Evolutionary conservation across 2,113 vertebrate species (phyloP).

Genomic region (Carlito syrichta): DNA sequence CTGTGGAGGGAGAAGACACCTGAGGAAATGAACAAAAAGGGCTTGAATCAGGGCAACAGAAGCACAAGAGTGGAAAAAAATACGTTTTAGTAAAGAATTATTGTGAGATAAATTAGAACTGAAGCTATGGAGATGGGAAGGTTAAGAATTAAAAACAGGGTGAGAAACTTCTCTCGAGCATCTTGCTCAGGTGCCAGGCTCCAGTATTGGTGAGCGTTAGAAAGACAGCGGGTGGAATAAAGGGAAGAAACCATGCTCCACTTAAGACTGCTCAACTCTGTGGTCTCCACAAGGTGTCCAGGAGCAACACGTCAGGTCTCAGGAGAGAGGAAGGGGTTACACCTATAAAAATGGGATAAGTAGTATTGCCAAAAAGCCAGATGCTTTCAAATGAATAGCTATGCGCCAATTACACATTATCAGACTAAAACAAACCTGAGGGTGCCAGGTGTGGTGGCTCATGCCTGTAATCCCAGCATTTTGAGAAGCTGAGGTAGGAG

Average conservation of each 20-base stretch:
- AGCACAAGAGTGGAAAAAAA: neutral
- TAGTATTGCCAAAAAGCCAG: neutral
- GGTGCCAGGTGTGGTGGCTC: too few species aligned
- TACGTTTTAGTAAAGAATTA: neutral
- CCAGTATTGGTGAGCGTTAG: neutral
- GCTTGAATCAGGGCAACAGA: neutral
- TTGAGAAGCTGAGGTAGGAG: too few species aligned
- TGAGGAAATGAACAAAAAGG: neutral
- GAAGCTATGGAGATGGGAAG: neutral
- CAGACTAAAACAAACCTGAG: neutral
- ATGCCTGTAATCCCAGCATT: too few species aligned
- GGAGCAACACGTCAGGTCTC: neutral
- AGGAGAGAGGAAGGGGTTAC: neutral
- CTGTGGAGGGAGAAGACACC: fast-evolving
- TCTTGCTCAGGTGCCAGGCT: neutral
- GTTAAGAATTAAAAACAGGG: neutral
- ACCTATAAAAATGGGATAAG: neutral
- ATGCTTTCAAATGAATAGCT: neutral
- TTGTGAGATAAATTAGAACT: neutral
- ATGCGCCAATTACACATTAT: neutral
- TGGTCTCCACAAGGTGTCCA: neutral
- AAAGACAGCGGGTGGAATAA: neutral
- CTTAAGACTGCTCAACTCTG: neutral
- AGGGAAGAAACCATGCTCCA: neutral
- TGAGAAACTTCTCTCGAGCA: neutral